Conservation (phyloP, 1,140 invertebrate species). For the Ephestia elutella region DNA sequence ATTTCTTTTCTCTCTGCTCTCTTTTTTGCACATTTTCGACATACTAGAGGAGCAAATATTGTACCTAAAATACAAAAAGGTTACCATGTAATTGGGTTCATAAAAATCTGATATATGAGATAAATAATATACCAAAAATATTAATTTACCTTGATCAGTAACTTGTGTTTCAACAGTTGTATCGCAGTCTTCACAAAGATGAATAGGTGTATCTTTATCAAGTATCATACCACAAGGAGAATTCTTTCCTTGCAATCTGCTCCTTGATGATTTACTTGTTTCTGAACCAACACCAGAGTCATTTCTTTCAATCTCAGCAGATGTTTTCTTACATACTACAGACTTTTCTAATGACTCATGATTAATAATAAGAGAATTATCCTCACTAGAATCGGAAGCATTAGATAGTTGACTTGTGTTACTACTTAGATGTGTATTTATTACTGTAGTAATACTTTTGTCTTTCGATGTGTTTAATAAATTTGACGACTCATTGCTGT, state of each 20-base stretch:
- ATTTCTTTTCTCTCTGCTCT: constrained; percentile 94
- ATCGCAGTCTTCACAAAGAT: constrained; percentile 86
- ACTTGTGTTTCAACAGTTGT: constrained; percentile 80
- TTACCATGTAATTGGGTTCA: constrained; percentile 7
- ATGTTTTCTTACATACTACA: constrained; percentile 71
- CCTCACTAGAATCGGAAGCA: constrained; percentile 81
- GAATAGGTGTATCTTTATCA: constrained; percentile 71
- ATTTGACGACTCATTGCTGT: constrained; percentile 71
- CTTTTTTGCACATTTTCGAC: constrained; percentile 90
- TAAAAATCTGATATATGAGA: background rate
- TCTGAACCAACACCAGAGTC: constrained; percentile 95
- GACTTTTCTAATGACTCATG: constrained; percentile 73
- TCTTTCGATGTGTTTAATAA: constrained; percentile 75
- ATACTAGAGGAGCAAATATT: constrained; percentile 85
- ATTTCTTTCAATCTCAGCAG: constrained; percentile 87
- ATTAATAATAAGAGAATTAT: constrained; percentile 78
- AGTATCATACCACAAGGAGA: constrained; percentile 56
- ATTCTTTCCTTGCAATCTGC: constrained; percentile 78
- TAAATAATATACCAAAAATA: constrained; percentile 14
- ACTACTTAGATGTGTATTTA: constrained; percentile 75
- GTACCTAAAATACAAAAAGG: constrained; percentile 72
- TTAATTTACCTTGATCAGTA: constrained; percentile 76
- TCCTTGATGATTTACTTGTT: constrained; percentile 89
- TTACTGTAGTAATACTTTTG: constrained; percentile 69
- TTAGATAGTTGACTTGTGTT: constrained; percentile 75